Percentiles rank a stretch among this genome's conserved stretches.
Conservation (phyloP, 23 tunicate species). For the Corella eumyota region DNA sequence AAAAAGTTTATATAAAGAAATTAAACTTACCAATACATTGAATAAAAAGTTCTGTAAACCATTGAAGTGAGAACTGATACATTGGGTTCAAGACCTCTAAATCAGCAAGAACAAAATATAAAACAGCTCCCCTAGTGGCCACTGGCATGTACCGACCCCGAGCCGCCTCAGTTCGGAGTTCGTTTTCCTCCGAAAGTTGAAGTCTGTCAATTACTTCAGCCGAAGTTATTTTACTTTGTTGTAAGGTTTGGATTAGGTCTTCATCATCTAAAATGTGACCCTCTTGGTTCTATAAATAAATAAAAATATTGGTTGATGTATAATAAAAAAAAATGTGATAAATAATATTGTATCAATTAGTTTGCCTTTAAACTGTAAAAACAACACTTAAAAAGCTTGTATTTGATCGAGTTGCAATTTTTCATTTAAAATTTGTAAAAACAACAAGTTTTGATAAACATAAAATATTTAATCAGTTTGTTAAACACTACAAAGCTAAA, state of each 20-base stretch:
- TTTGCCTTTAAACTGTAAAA: no score
- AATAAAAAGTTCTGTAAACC: slow-evolving; percentile 72
- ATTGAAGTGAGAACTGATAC: slow-evolving; percentile 89
- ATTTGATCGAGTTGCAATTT: no score
- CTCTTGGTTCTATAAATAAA: slow-evolving; percentile 41
- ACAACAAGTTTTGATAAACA: no score
- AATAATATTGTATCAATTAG: no score
- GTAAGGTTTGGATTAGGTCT: slow-evolving; percentile 54
- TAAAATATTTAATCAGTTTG: no score
- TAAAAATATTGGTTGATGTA: no score
- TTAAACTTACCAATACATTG: slow-evolving; percentile 63
- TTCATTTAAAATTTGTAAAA: no score
- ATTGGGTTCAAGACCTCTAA: slow-evolving; percentile 71
- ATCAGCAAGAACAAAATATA: slow-evolving; percentile 80
- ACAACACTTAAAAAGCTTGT: no score
- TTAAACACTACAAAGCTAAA: no score
- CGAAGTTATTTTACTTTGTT: slow-evolving; percentile 75
- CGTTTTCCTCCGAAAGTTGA: slow-evolving; percentile 65
- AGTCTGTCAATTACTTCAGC: slow-evolving; percentile 54
- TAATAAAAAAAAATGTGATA: no score
- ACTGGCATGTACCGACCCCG: slow-evolving; percentile 77
- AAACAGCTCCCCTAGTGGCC: slow-evolving; percentile 95
- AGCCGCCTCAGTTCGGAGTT: slow-evolving; percentile 57
- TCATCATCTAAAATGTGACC: slow-evolving; percentile 87
- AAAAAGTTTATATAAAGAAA: no score